These are phyloP conservation scores for Siderastrea radians DNA, from an alignment of 92 coral and sea anemone species.

Conservation along the genomic window DNA sequence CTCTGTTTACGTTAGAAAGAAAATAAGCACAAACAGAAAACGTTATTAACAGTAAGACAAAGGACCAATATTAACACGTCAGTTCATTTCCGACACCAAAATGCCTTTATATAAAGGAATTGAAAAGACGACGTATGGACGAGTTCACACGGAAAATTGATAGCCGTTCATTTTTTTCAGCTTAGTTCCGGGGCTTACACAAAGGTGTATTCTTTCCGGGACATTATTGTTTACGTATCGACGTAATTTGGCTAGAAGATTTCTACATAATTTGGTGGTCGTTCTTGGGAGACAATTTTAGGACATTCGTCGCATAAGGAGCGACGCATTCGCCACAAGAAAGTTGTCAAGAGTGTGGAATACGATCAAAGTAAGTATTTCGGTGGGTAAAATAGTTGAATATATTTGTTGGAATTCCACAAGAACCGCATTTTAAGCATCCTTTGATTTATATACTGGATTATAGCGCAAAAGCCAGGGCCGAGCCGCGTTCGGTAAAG, in stretches of 20 bases:
- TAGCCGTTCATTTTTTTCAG: neutral
- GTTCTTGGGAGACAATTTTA: neutral
- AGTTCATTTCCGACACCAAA: constrained; percentile 19
- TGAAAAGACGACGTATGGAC: neutral
- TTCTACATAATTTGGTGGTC: constrained; percentile 26
- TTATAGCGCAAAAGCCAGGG: neutral
- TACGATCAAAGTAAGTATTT: neutral
- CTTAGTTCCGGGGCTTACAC: constrained; percentile 25
- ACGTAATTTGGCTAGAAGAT: constrained; percentile 10
- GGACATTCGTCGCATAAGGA: neutral
- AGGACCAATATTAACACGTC: constrained; percentile 11
- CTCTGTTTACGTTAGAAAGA: neutral
- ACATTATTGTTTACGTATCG: constrained; percentile 17
- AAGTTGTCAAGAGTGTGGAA: neutral
- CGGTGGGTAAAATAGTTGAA: neutral
- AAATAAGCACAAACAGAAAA: constrained; percentile 15
- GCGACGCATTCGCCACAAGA: neutral
- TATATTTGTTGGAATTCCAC: neutral
- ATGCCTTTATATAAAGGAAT: neutral
- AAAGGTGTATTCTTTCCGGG: constrained; percentile 4
- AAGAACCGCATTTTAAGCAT: no score
- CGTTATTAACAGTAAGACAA: constrained; percentile 14
- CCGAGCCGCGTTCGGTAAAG: neutral
- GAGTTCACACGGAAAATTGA: constrained; percentile 11
- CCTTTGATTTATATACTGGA: neutral